Evolutionary conservation across 2,797 vertebrate species (phyloP).

Genomic region (Trachops cirrhosus): DNA sequence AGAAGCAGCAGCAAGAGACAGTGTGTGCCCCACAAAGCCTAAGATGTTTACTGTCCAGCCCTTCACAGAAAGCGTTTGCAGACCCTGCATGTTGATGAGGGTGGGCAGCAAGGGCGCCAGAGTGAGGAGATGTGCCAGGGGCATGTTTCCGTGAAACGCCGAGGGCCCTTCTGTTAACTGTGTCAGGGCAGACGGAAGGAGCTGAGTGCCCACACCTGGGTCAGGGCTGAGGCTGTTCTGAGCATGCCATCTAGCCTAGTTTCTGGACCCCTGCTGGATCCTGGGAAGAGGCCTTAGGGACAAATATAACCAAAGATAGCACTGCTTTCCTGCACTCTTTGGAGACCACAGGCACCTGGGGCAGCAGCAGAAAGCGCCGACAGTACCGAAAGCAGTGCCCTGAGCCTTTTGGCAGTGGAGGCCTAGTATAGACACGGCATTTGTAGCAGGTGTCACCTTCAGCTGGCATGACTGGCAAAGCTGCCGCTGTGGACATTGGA

Average conservation of each 20-base stretch:
- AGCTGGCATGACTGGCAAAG: neutral
- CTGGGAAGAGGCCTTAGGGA: neutral
- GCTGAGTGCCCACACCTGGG: neutral
- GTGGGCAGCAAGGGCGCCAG: neutral
- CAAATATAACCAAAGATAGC: neutral
- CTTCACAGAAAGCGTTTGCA: neutral
- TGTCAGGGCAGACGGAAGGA: neutral
- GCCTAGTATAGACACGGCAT: neutral
- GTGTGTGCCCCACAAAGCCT: neutral
- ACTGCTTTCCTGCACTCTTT: neutral
- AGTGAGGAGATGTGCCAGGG: neutral
- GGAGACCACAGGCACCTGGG: neutral
- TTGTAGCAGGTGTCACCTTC: neutral
- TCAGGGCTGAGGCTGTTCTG: neutral
- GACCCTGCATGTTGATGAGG: neutral
- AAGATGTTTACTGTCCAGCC: neutral
- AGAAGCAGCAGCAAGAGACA: neutral
- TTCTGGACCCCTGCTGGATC: neutral
- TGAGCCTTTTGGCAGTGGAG: neutral
- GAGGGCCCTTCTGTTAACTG: neutral
- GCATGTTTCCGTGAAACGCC: accelerated
- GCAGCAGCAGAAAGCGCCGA: neutral
- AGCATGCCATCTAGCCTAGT: neutral
- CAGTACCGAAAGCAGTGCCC: too few species aligned
- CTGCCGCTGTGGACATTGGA: neutral